Conservation (phyloP, 2,113 vertebrate genomes). For the Otis tarda region DNA sequence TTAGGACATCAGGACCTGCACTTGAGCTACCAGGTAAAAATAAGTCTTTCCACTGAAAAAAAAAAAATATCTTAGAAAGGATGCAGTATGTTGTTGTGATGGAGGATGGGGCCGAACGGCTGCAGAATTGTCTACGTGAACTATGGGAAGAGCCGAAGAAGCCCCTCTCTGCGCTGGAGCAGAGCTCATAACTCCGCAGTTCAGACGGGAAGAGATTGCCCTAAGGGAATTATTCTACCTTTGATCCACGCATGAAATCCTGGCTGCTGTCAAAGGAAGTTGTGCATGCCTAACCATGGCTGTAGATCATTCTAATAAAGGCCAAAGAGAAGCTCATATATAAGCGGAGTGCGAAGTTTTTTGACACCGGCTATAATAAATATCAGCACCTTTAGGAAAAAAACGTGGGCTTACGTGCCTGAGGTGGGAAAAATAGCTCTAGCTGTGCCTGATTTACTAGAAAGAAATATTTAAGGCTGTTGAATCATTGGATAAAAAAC, state of each 20-base stretch:
- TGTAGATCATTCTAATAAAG: slow-evolving; percentile 36
- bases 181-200: background rate
- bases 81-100: accelerated
- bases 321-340: slow-evolving; percentile 28
- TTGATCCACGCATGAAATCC: background rate
- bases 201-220: background rate
- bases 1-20: background rate
- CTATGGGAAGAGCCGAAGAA: background rate
- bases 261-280: slow-evolving; percentile 29
- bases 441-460: background rate
- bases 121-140: background rate
- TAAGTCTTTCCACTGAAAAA: background rate
- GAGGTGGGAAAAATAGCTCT: background rate
- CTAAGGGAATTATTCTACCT: background rate
- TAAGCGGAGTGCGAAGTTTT: slow-evolving; percentile 13
- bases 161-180: background rate
- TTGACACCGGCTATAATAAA: slow-evolving; percentile 26
- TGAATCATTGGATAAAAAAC: slow-evolving; percentile 25
- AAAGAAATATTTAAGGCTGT: background rate
- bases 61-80: background rate
- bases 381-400: background rate
- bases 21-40: background rate
- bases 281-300: slow-evolving; percentile 1
- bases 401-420: background rate
- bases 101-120: background rate